Evolutionary conservation across 2,113 vertebrate species (phyloP), one percentile per base, ranked within the genome.

Genomic region (Tylochromis polylepis): DNA sequence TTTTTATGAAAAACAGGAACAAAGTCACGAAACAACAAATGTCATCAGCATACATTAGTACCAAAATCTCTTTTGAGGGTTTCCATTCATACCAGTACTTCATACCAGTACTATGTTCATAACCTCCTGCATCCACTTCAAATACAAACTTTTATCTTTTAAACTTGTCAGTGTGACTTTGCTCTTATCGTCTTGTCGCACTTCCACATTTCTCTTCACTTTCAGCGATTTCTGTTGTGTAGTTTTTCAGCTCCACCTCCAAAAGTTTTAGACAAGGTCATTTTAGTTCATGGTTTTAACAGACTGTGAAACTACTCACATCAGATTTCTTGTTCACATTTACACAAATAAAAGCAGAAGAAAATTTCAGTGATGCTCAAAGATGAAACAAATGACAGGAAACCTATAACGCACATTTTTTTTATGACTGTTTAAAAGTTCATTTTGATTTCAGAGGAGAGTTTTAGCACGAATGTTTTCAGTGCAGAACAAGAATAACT

Each of bases 81-180:
- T 29, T 29, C 29, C 29, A 29, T 29, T 29, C 29, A 29, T 29
- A 29, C 29, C 29, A 29, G 5, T 29, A 4, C 29, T 29, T 29
- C 29, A 29, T 29, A 29, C 29, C 29, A 29, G 5, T 29, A 4
- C 29, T 29, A 29, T 4, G 29, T 34, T 6, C 1, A 3, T 34
- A 60, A 62, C 59, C 31, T 65, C 36, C 60, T 65, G 31, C 0
- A 0, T 0, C 31, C 18, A 65, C 31, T 38, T 65, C 11, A n/a
- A 62, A 62, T 0, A 36, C 2, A 29, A 29, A 29, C 29, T 29
- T 65, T 65, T 65, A 36, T 36, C 2, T n/a, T 0, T 65, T 65
- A 65, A 62, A 62, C 2, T 16, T 34, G 0, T 65, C 60, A 65
- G 18, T 11, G 41, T 46, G 0, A 75, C 0, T 65, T 36, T n/a